Percentiles rank a stretch among this genome's conserved stretches.
Conservation (phyloP, 2,113 vertebrate genomes). For the Dipodomys merriami region DNA sequence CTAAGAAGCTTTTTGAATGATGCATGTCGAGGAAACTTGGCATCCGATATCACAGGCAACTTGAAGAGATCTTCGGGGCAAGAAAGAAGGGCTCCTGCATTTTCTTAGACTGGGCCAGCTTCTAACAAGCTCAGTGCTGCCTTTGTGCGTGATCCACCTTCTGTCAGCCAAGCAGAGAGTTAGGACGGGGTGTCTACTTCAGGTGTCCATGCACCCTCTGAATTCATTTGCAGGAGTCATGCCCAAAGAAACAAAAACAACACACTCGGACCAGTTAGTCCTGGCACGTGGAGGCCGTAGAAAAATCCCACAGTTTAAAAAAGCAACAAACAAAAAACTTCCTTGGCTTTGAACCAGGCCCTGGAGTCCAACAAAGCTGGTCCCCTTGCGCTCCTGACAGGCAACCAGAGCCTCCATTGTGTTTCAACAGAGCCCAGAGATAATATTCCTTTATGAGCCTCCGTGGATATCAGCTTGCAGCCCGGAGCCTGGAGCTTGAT, state of each 20-base stretch:
- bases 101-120: conserved; percentile 67
- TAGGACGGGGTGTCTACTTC: conserved; percentile 23
- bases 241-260: conserved; percentile 43
- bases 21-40: conserved; percentile 84
- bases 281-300: conserved; percentile 12
- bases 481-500: conserved; percentile 70
- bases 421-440: conserved; percentile 14
- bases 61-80: conserved; percentile 65
- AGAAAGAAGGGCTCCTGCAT: conserved; percentile 62
- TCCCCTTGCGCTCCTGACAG: conserved; percentile 6
- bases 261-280: conserved; percentile 60
- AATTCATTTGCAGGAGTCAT: conserved; percentile 52
- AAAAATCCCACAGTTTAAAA: conserved; percentile 35
- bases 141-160: background rate
- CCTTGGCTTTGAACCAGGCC: too few relatives aligned
- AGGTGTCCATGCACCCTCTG: background rate
- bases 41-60: conserved; percentile 80
- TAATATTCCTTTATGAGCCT: conserved; percentile 75
- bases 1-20: conserved; percentile 84
- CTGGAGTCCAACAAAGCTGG: conserved; percentile 45
- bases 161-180: background rate
- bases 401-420: conserved; percentile 9
- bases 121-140: conserved; percentile 50
- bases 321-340: background rate
- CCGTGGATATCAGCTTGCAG: conserved; percentile 72